A percentile compares a stretch with the other conserved stretches of the same genome.
phyloP scores from a whole-genome alignment of 1,140 invertebrate genomes.

The Drosophila erecta region DNA sequence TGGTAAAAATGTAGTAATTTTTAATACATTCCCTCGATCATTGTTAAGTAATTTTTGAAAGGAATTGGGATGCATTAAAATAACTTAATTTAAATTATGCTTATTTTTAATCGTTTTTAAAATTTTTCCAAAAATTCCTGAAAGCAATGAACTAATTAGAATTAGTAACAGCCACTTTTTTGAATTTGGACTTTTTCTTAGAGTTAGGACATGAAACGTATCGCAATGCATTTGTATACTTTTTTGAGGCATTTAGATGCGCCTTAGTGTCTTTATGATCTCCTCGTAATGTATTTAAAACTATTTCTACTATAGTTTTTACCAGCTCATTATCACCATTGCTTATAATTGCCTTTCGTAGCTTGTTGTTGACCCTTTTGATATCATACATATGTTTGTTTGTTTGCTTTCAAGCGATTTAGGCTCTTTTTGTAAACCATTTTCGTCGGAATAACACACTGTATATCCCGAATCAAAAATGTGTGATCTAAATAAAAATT shows the following conservation, averaged over 20 bases:
- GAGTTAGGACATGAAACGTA: neutral
- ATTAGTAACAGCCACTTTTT: neutral
- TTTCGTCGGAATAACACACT: no score
- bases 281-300: neutral
- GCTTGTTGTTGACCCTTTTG: no score
- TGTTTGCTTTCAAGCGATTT: conserved; percentile 12
- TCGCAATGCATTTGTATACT: neutral
- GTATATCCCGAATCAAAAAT: no score
- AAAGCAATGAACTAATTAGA: neutral
- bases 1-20: no score
- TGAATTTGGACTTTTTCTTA: neutral
- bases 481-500: no score
- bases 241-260: neutral
- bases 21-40: no score
- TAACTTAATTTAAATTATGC: no score
- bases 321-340: no score
- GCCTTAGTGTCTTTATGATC: neutral
- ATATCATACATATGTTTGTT: conserved; percentile 19
- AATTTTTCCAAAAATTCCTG: neutral
- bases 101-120: neutral
- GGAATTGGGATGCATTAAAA: no score
- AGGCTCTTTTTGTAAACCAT: conserved; percentile 20
- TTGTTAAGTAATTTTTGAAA: no score
- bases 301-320: conserved; percentile 1
- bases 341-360: no score